phyloP scores from a whole-genome alignment of 2,113 vertebrate species.

The Garra rufa region DNA sequence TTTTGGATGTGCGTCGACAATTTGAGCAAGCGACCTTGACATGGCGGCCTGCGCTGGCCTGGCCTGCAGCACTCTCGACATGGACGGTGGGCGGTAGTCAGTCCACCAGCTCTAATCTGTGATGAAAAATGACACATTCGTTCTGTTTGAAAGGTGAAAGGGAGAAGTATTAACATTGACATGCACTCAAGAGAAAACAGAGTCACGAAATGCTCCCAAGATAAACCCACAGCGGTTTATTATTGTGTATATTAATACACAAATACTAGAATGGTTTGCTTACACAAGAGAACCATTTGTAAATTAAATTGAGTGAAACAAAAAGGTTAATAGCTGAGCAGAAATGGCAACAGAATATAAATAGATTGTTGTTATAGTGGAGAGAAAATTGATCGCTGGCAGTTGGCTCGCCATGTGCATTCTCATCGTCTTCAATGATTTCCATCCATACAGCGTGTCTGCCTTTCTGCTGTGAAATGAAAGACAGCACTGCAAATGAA shows the following conservation, averaged over 20 bases:
- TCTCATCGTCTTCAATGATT: slow-evolving; percentile 5
- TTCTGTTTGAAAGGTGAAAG: slow-evolving; percentile 41
- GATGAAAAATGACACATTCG: slow-evolving; percentile 46
- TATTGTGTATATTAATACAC: slow-evolving; percentile 20
- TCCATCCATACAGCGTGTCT: not conserved
- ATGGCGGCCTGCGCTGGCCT: slow-evolving; percentile 47
- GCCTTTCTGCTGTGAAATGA: not conserved
- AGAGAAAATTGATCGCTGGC: slow-evolving; percentile 29
- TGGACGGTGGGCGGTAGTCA: slow-evolving; percentile 40
- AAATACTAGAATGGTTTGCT: slow-evolving; percentile 34
- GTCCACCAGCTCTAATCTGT: slow-evolving; percentile 37
- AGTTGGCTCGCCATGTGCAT: slow-evolving; percentile 2
- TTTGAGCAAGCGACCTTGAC: slow-evolving; percentile 71
- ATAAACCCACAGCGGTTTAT: slow-evolving; percentile 11
- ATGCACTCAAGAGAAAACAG: not conserved
- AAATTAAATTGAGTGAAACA: slow-evolving; percentile 37
- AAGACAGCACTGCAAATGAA: not conserved
- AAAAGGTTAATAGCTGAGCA: slow-evolving; percentile 49
- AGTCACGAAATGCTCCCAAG: slow-evolving; percentile 7
- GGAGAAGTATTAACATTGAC: slow-evolving; percentile 35
- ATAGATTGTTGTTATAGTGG: slow-evolving; percentile 12
- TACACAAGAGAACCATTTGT: slow-evolving; percentile 47
- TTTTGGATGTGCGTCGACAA: slow-evolving; percentile 49
- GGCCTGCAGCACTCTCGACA: slow-evolving; percentile 32
- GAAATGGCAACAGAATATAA: slow-evolving; percentile 15